phyloP scores from a whole-genome alignment of 2,113 vertebrate genomes.

The Ovibos moschatus region DNA sequence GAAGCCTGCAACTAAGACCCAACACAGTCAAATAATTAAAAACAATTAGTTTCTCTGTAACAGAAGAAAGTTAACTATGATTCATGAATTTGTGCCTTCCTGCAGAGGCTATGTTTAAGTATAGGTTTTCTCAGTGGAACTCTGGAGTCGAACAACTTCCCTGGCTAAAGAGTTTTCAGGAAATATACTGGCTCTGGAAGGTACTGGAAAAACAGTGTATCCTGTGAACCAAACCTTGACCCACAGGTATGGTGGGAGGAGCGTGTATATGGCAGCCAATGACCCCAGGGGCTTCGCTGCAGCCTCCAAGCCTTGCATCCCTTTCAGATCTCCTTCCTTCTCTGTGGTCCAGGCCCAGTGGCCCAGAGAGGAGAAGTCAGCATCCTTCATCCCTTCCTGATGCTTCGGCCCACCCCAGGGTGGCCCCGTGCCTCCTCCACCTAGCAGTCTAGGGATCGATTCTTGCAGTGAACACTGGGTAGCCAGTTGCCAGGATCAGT shows the following conservation, averaged over 20 bases:
- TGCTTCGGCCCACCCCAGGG: not conserved
- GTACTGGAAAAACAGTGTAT: not conserved
- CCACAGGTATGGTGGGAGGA: not conserved
- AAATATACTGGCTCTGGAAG: not conserved
- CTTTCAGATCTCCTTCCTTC: not conserved
- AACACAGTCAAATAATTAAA: not conserved
- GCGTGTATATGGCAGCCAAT: not conserved
- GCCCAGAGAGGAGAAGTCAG: not conserved
- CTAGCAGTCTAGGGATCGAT: too few species aligned
- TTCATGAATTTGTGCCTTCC: not conserved
- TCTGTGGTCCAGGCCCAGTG: not conserved
- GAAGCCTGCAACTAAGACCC: not conserved
- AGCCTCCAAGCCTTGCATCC: not conserved
- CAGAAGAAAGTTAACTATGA: not conserved
- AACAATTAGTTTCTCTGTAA: not conserved
- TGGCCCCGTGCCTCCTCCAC: fast-evolving
- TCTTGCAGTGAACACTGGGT: not conserved
- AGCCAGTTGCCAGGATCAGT: not conserved
- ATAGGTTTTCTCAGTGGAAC: not conserved
- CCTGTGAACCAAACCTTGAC: not conserved
- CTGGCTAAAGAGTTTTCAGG: not conserved
- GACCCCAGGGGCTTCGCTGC: fast-evolving
- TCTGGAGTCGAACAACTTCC: not conserved
- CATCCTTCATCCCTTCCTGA: fast-evolving
- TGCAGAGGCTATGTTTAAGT: not conserved